Base-by-base conservation (phyloP, 1,140 invertebrate genomes). In the Trachymyrmex cornetzi region DNA sequence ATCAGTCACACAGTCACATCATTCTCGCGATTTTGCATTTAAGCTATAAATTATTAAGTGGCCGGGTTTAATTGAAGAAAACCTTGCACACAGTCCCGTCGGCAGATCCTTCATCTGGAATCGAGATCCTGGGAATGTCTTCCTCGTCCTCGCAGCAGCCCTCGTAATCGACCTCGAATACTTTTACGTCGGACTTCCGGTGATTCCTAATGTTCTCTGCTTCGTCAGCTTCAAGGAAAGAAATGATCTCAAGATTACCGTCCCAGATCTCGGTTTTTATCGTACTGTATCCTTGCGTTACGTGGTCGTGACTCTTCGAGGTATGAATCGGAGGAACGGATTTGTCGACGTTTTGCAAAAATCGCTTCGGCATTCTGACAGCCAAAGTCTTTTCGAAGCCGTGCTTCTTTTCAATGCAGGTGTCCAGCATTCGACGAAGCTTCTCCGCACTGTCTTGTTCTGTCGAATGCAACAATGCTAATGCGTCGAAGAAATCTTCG, bases 111-210 rank as follows among this genome's bases (percentile, higher is more conserved):
- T 93, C 92, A 57, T 94, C 93, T 12, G 93, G 93, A 67, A 94
- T 94, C n/a, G 93, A 94, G 75, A 94, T 94, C 30, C 88, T 92
- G 5, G 93, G 93, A 19, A 94, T 77, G 7, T 91, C 44, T 0
- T 84, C n/a, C 0, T 85, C 88, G 11, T 90, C 89, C n/a, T 89
- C 91, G 50, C n/a, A 71, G 2, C 34, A 85, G 12, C 86, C 89
- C 2, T 87, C 87, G 9, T 82, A 63, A n/a, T 90, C 61, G 12
- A 77, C 53, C 22, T 89, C 53, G 38, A 80, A 61, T 24, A 64
- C 57, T 75, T 77, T 30, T 50, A 64, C 9, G 0, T 55, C 82
- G 11, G 12, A 9, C 16, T n/a, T 38, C 16, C 7, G 44, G 50
- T 9, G 5, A 12, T 50, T 53, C 80, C n/a, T 72, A 55, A 64